These are phyloP conservation scores for Neodon shergylaensis DNA, from an alignment of 2,113 vertebrate genomes.

Conservation along the genomic window DNA sequence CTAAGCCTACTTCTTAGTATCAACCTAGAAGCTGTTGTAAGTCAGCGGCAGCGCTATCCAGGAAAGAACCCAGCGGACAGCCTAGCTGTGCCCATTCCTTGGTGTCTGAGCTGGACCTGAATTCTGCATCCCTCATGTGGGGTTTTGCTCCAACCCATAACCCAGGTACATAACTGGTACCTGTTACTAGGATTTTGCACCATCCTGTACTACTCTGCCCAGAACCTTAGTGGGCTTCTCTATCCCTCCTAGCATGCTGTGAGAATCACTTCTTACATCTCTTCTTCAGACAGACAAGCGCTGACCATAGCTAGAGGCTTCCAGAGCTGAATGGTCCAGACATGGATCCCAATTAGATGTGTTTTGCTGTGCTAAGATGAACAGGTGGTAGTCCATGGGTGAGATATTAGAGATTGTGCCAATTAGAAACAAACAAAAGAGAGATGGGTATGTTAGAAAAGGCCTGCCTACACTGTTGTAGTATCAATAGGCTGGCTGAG, in stretches of 20 bases:
- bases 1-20: neutral
- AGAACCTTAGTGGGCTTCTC: neutral
- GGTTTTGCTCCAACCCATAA: too few relatives aligned
- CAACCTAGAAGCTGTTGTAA: neutral
- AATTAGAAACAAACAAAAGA: neutral
- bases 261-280: neutral
- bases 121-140: neutral
- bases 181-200: accelerated
- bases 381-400: neutral
- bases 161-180: neutral
- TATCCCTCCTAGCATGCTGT: neutral
- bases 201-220: neutral
- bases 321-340: accelerated
- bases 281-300: neutral
- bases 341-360: accelerated
- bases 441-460: too few relatives aligned
- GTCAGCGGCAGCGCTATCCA: accelerated
- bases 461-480: accelerated
- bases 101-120: neutral
- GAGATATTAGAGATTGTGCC: neutral
- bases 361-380: neutral
- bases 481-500: accelerated
- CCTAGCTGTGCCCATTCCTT: accelerated
- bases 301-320: accelerated
- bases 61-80: accelerated